These are phyloP conservation scores for Eidolon dupreanum DNA, from an alignment of 2,797 vertebrate genomes.

Conservation along the genomic window DNA sequence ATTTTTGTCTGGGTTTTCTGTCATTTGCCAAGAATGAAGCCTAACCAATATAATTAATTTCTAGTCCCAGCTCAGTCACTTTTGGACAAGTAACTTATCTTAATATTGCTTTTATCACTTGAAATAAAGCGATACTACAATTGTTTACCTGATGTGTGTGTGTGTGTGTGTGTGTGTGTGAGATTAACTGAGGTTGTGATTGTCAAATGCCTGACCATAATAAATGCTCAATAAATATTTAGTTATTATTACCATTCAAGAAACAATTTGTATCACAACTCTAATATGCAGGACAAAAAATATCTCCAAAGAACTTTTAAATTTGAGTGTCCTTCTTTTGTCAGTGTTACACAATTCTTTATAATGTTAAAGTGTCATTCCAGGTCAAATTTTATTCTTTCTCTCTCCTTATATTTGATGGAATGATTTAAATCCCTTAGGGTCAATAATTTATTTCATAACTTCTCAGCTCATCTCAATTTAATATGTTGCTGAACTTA, in stretches of 20 bases:
- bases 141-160: neutral
- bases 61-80: neutral
- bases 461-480: neutral
- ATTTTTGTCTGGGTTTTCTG: neutral
- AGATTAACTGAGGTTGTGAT: neutral
- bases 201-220: neutral
- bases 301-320: neutral
- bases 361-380: neutral
- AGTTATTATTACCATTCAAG: neutral
- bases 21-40: neutral
- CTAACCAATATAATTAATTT: neutral
- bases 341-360: neutral
- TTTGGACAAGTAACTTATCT: neutral
- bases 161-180: neutral
- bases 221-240: neutral
- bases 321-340: neutral
- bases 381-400: neutral
- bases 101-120: neutral
- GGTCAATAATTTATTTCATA: neutral
- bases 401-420: neutral
- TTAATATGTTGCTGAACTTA: constrained; percentile 16
- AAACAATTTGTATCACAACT: neutral
- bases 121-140: neutral
- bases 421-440: neutral
- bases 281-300: neutral